These are phyloP conservation scores for Trypoxylus dichotomus DNA, from an alignment of 1,140 invertebrate genomes.

Conservation along the genomic window DNA sequence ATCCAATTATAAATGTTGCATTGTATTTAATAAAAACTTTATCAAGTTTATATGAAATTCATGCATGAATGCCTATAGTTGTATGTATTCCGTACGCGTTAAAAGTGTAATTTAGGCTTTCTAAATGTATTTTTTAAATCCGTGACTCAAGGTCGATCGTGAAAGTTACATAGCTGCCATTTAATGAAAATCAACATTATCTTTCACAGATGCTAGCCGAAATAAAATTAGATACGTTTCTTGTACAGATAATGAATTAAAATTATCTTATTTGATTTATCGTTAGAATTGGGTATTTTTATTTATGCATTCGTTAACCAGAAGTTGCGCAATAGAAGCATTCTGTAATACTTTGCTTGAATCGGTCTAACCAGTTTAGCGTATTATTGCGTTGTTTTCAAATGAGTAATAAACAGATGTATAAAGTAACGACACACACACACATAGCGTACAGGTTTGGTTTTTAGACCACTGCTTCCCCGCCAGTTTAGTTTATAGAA, in stretches of 20 bases:
- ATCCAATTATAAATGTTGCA: background rate
- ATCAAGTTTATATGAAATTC: background rate
- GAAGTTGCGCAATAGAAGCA: background rate
- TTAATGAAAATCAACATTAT: conserved; percentile 8
- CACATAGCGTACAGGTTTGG: conserved; percentile 24
- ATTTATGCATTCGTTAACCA: background rate
- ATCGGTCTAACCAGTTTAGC: background rate
- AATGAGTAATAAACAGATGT: conserved; percentile 23
- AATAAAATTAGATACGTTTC: background rate
- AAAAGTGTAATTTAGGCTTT: conserved; percentile 35
- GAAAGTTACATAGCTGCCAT: conserved; percentile 37
- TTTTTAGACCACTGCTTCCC: conserved; percentile 36
- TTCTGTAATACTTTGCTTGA: background rate
- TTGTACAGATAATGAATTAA: background rate
- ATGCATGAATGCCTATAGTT: background rate
- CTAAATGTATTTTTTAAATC: conserved; percentile 36
- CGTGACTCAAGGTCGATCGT: conserved; percentile 39
- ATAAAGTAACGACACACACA: conserved; percentile 27
- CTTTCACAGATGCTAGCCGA: background rate
- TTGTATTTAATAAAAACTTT: background rate
- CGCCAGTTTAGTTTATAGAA: conserved; percentile 47
- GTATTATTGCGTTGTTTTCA: conserved; percentile 34
- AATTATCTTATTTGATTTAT: background rate
- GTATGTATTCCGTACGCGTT: background rate
- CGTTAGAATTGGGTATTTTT: background rate